Evolutionary conservation across 2,888 invertebrate species (phyloP).

Genomic region (Euplagia quadripunctaria): DNA sequence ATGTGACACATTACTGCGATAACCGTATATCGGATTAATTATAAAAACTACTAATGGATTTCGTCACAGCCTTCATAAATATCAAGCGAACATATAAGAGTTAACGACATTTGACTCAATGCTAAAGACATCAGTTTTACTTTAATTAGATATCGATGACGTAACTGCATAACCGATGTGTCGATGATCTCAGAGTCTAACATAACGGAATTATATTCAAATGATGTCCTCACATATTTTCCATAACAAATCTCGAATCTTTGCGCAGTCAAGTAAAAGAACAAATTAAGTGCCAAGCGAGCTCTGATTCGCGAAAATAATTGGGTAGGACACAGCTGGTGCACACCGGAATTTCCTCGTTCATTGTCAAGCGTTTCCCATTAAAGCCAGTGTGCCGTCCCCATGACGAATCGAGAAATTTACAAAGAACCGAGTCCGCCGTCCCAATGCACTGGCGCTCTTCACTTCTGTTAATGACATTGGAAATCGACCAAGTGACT

Average conservation of each 20-base stretch:
- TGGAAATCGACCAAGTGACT: slow-evolving; percentile 61
- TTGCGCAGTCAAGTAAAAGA: slow-evolving; percentile 26
- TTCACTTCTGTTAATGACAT: slow-evolving; percentile 61
- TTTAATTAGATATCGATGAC: slow-evolving; percentile 35
- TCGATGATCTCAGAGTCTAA: slow-evolving; percentile 36
- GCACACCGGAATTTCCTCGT: slow-evolving; percentile 75
- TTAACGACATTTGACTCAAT: slow-evolving; percentile 31
- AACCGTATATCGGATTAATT: slow-evolving; percentile 28
- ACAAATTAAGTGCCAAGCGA: slow-evolving; percentile 52
- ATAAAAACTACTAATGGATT: slow-evolving; percentile 13
- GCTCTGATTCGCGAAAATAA: slow-evolving; percentile 72
- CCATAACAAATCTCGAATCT: not conserved
- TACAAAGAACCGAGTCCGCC: slow-evolving; percentile 63
- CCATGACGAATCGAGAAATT: slow-evolving; percentile 71
- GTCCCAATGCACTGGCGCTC: slow-evolving; percentile 48
- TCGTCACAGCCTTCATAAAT: slow-evolving; percentile 20
- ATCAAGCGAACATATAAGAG: slow-evolving; percentile 21
- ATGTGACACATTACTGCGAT: slow-evolving; percentile 24
- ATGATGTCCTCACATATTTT: not conserved
- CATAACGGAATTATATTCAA: slow-evolving; percentile 4
- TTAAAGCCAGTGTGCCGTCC: slow-evolving; percentile 63
- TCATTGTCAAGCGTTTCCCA: slow-evolving; percentile 74
- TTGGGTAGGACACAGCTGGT: slow-evolving; percentile 68
- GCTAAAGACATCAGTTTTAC: slow-evolving; percentile 20
- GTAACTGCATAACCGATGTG: slow-evolving; percentile 30